Conservation (phyloP, 2,888 invertebrate species). For the Cheilosia impressa region DNA sequence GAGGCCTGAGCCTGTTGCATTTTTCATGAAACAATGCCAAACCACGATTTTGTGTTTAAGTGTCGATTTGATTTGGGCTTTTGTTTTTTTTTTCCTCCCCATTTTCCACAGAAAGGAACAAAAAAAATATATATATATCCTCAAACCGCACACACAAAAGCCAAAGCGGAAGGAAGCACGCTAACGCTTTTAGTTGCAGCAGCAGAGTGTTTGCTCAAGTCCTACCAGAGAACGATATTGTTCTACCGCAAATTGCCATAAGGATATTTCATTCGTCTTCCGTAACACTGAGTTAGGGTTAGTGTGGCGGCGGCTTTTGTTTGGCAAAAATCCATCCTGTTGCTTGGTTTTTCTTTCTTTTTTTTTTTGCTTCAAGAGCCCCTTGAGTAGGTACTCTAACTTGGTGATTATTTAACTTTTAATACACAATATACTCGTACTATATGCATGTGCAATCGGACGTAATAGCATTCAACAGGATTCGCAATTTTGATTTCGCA, state of each 20-base stretch:
- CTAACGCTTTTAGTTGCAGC: conserved; percentile 70
- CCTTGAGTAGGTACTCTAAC: conserved; percentile 57
- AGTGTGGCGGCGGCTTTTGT: conserved; percentile 61
- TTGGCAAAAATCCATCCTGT: conserved; percentile 74
- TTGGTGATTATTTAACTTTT: conserved; percentile 71
- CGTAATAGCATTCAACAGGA: conserved; percentile 72
- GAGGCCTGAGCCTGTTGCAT: conserved; percentile 75
- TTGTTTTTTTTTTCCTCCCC: conserved; percentile 32
- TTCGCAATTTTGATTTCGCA: conserved; percentile 50
- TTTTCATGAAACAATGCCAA: conserved; percentile 77
- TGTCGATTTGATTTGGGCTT: conserved; percentile 76
- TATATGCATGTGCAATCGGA: conserved; percentile 49
- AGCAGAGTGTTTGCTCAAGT: conserved; percentile 57
- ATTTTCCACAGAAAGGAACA: neutral
- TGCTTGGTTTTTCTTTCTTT: conserved; percentile 30
- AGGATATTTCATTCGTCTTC: conserved; percentile 66
- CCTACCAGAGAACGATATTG: conserved; percentile 56
- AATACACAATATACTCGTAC: conserved; percentile 44
- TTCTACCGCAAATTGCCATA: conserved; percentile 74
- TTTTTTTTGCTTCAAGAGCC: neutral
- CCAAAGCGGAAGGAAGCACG: conserved; percentile 70
- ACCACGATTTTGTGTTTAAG: conserved; percentile 76
- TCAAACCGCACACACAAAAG: conserved; percentile 51
- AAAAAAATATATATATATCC: conserved; percentile 20
- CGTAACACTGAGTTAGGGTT: conserved; percentile 51